Conservation (phyloP, 2,888 invertebrate genomes). For the Diploptera punctata region DNA sequence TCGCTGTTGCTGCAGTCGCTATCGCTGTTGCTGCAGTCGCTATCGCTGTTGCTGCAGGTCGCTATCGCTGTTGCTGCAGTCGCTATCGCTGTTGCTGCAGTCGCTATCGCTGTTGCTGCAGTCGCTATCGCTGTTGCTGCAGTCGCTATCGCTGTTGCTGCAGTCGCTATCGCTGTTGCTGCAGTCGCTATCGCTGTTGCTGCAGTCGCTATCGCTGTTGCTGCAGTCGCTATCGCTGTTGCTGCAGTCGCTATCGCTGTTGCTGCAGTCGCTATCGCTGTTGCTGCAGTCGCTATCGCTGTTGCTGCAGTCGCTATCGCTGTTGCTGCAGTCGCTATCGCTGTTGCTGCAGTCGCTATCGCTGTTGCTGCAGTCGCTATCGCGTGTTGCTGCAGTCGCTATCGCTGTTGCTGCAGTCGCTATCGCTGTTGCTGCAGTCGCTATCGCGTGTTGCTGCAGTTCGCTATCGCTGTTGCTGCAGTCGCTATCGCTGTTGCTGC, state of each 20-base stretch:
- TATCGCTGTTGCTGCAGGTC: slow-evolving; percentile 7
- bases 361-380: neutral
- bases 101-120: neutral
- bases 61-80: neutral
- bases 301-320: neutral
- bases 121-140: slow-evolving; percentile 6
- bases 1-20: slow-evolving; percentile 11
- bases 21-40: slow-evolving; percentile 9
- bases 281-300: no score
- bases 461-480: neutral
- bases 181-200: slow-evolving; percentile 5
- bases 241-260: slow-evolving; percentile 3
- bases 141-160: neutral
- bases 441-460: neutral
- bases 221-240: neutral
- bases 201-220: slow-evolving; percentile 1
- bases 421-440: neutral
- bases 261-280: slow-evolving; percentile 3
- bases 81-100: slow-evolving; percentile 2
- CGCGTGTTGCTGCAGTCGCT: neutral
- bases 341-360: neutral
- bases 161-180: neutral
- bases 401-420: neutral
- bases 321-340: slow-evolving; percentile 1
- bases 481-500: no score